Evolutionary conservation across 2,113 vertebrate species (phyloP).

Genomic region (Marmota monax): DNA sequence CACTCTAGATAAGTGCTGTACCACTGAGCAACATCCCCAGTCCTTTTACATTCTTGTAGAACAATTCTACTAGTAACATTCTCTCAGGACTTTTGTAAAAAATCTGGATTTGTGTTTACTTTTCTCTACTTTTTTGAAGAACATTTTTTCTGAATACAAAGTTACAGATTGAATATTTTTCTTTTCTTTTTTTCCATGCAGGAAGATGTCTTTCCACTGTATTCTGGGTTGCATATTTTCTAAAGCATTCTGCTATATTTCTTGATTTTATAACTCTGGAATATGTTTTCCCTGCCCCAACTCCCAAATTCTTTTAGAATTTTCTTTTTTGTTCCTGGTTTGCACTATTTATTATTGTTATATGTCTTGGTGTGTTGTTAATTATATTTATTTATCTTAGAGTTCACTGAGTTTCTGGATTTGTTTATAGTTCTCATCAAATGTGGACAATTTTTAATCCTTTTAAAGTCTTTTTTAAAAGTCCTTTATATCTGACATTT

Average conservation of each 20-base stretch:
- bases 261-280: background rate
- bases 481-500: background rate
- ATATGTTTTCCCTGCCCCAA: background rate
- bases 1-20: too few species aligned
- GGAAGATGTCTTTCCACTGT: background rate
- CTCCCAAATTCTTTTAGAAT: background rate
- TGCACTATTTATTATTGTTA: background rate
- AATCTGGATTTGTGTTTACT: background rate
- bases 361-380: background rate
- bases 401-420: background rate
- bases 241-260: background rate
- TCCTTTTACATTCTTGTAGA: background rate
- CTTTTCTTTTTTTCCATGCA: background rate
- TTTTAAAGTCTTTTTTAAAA: background rate
- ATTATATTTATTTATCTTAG: background rate
- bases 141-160: background rate
- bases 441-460: background rate
- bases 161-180: background rate
- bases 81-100: background rate
- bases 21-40: too few species aligned
- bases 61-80: background rate
- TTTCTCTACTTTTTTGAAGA: background rate
- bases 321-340: background rate
- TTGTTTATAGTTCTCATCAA: background rate
- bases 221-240: background rate